Evolutionary conservation across 1,140 invertebrate genomes (phyloP), one percentile per base, ranked within the genome.

Genomic region (Heliconius melpomene): DNA sequence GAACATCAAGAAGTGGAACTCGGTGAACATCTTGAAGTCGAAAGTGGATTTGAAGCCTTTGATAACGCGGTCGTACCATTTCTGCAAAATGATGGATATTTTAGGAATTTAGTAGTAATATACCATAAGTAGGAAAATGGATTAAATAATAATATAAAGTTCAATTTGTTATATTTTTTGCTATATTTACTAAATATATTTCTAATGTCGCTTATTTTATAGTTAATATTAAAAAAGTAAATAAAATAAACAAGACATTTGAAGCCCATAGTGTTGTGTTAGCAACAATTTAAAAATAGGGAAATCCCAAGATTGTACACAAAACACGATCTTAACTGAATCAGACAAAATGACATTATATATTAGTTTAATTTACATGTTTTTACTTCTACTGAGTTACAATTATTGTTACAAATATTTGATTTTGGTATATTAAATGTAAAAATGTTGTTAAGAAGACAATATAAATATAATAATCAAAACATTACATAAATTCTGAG

Each of bases 1-100:
- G 89, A 98, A 97, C 76, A 98, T 94, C 46, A 98, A 91, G 89
- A 98, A 98, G 85, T 97, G 97, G 57, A 97, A 94, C 89, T 98
- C 97, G 76, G 96, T 94, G 89, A 98, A 98, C 95, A 98, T 96
- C 8, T 96, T 96, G 86, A 97, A 96, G 90, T 98, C 97, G 91
- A 96, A 95, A 82, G 97, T 96, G 46, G 96, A 96, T 86, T 96
- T 96, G 70, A 97, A 90, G 36, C 97, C 91, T 80, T 97, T 96
- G 66, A 96, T 87, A 66, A 97, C 84, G 77, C 96, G 96, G 74
- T 95, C 94, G 84, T 97, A 97, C 96, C 97, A 98, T 91, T 95
- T 96, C 97, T 98, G 94, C 82, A 95, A 93, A 79, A 76, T 74
- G 9, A 26, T 66, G 13, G 5, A 66, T 29, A 13, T 26, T 66